Evolutionary conservation across 2,888 invertebrate genomes (phyloP), one percentile per base, ranked within the genome.

Genomic region (Caenorhabditis zanzibari): DNA sequence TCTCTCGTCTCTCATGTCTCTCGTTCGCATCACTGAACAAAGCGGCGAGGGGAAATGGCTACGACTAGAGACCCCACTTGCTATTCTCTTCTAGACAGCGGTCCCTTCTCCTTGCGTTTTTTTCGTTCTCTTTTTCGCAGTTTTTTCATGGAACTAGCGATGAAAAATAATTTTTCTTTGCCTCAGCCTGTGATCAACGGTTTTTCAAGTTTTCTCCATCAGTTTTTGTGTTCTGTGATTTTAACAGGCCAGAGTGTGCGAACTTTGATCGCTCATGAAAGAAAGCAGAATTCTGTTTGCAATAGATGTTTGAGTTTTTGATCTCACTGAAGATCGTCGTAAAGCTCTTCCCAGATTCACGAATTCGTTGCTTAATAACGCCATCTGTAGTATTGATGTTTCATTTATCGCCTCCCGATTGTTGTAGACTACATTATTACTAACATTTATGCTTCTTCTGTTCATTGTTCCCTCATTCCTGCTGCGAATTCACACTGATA

Each of bases 11-110:
- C 63, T 54, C 73, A 19, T 41, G 35, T 69, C 68, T 77, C 54
- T 56, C 26, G 59, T 52, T 54, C 69, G 41, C 64, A 63, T 64
- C 64, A 64, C n/a, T 73, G 73, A 73, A 66, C 74, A 75, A 75
- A 75, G 64, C 54, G 56, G 38, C n/a, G 35, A 52, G 22, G 10
- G 44, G 16, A 41, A 38, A 16, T 44, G 63, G 63, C 63, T 63
- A 63, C 52, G 66, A 64, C 64, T 58, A 32, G 54, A 47, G 74
- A 54, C 38, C 64, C 54, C 52, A 52, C 61, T 73, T 49, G 52
- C 41, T 52, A 68, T 54, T 68, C 35, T 52, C 47, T 32, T 49
- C 32, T 19, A 32, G 38, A 22, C 49, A 35, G 52, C 19, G 58
- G 56, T 56, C 66, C 74, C 14, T 28, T 52, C 35, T 47, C 52